A percentile compares a stretch with the other conserved stretches of the same genome.
These are phyloP conservation scores for Microcebus tavaratra DNA, from an alignment of 2,113 vertebrate genomes.

Conservation along the genomic window DNA sequence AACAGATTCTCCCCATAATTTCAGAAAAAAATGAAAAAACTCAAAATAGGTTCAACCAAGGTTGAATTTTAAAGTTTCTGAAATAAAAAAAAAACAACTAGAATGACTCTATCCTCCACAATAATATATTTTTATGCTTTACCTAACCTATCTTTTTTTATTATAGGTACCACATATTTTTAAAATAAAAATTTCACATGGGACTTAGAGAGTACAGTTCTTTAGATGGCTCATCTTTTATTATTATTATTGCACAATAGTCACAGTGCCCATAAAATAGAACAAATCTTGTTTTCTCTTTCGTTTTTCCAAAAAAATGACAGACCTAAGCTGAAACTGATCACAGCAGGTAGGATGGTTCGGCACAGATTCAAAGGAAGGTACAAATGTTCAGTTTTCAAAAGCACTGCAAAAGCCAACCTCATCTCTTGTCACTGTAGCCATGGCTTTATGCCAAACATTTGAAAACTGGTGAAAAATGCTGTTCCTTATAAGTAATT, in stretches of 20 bases:
- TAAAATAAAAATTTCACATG: conserved; percentile 62
- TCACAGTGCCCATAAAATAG: conserved; percentile 62
- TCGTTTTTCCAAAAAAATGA: conserved; percentile 6
- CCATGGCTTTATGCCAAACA: conserved; percentile 51
- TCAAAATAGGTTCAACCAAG: conserved; percentile 45
- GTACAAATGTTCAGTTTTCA: conserved; percentile 72
- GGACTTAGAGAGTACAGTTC: conserved; percentile 34
- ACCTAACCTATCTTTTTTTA: conserved; percentile 34
- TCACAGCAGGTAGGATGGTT: conserved; percentile 67
- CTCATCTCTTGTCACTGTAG: conserved; percentile 57
- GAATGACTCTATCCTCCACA: conserved; percentile 35
- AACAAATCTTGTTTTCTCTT: conserved; percentile 62
- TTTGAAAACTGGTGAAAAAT: conserved; percentile 58
- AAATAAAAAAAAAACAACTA: background rate
- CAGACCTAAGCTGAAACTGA: conserved; percentile 61
- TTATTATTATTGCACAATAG: conserved; percentile 64
- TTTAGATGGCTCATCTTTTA: conserved; percentile 63
- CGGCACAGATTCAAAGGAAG: conserved; percentile 64
- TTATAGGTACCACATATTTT: conserved; percentile 44
- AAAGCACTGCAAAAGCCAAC: conserved; percentile 68
- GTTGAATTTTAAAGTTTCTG: conserved; percentile 35
- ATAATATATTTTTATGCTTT: conserved; percentile 60
- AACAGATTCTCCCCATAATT: background rate
- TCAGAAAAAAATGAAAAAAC: background rate
- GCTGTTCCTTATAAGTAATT: conserved; percentile 52